phyloP scores from a whole-genome alignment of 2,888 invertebrate genomes.

The Apotomis capreana region DNA sequence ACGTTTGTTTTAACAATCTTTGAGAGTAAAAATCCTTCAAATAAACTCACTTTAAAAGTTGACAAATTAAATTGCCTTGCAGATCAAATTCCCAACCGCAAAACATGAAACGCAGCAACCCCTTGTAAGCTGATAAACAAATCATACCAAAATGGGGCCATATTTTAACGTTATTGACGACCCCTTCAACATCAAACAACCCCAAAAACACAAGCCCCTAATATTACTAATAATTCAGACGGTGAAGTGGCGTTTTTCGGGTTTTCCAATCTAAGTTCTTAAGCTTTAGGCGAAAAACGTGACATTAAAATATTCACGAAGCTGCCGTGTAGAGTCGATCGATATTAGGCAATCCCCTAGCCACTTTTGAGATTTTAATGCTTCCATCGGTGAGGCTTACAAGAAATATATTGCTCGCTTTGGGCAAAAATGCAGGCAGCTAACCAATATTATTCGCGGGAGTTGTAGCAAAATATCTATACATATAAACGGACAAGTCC shows the following conservation, averaged over 20 bases:
- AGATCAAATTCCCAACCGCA: slow-evolving; percentile 16
- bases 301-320: slow-evolving; percentile 63
- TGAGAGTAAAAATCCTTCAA: too few relatives aligned
- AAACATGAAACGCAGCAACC: slow-evolving; percentile 25
- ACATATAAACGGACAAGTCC: too few relatives aligned
- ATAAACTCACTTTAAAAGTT: neutral
- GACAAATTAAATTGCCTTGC: slow-evolving; percentile 1
- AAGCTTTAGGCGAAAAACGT: slow-evolving; percentile 52
- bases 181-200: slow-evolving; percentile 33
- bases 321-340: slow-evolving; percentile 28
- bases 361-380: slow-evolving; percentile 34
- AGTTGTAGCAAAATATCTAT: too few relatives aligned
- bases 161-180: slow-evolving; percentile 32
- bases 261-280: slow-evolving; percentile 63
- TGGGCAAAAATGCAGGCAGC: neutral
- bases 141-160: slow-evolving; percentile 29
- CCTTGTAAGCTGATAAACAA: slow-evolving; percentile 29
- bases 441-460: neutral
- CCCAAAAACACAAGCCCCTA: slow-evolving; percentile 42
- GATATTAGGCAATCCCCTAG: slow-evolving; percentile 32
- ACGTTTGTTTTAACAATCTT: too few relatives aligned
- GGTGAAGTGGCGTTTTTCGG: slow-evolving; percentile 55
- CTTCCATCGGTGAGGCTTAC: slow-evolving; percentile 12
- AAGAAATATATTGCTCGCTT: slow-evolving; percentile 15
- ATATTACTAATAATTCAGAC: slow-evolving; percentile 59